These are phyloP conservation scores for Helarctos malayanus DNA, from an alignment of 2,797 vertebrate genomes.

Conservation along the genomic window DNA sequence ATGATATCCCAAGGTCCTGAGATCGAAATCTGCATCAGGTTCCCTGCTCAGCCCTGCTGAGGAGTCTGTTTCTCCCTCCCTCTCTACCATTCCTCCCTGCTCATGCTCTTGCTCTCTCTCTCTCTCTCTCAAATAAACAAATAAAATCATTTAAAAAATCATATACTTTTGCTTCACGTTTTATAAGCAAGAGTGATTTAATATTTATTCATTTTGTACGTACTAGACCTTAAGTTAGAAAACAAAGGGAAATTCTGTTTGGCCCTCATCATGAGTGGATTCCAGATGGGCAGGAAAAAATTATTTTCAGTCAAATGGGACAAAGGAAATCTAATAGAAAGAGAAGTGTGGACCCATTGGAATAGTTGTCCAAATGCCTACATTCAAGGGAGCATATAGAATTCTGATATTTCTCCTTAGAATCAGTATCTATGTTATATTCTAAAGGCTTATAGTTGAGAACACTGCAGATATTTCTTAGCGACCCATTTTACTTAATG, in stretches of 20 bases:
- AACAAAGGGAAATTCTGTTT: neutral
- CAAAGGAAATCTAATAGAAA: neutral
- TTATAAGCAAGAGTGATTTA: neutral
- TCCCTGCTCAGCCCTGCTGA: neutral
- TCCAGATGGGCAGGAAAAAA: neutral
- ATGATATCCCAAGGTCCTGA: neutral
- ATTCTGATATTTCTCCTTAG: neutral
- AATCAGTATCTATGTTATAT: neutral
- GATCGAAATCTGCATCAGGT: neutral
- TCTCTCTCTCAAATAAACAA: neutral
- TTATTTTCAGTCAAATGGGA: neutral
- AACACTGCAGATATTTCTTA: neutral
- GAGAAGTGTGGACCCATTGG: rapidly evolving
- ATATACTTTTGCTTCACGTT: neutral
- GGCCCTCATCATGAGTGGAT: neutral
- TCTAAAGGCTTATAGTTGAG: neutral
- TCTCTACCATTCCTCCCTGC: rapidly evolving
- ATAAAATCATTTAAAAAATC: neutral
- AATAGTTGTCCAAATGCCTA: neutral
- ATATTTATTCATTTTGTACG: neutral
- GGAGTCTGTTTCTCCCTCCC: neutral
- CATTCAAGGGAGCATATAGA: neutral
- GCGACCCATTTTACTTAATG: neutral
- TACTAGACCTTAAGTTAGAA: neutral
- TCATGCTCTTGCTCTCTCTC: neutral